Conservation (phyloP, 2,888 invertebrate species). For the Calephelis perditalis region DNA sequence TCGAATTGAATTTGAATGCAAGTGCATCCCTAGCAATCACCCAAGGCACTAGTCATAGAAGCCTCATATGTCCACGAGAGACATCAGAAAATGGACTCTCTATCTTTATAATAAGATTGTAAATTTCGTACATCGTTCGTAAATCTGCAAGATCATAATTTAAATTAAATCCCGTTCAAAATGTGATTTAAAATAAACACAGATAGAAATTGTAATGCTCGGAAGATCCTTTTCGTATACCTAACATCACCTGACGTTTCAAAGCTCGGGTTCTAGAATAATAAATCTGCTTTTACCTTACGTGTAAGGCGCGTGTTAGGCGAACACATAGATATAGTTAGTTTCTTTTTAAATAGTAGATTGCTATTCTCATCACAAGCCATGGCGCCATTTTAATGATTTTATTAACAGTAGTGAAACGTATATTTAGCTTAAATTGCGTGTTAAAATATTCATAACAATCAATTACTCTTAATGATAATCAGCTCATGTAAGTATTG, state of each 20-base stretch:
- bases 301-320: conserved; percentile 15
- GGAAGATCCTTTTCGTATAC: conserved; percentile 5
- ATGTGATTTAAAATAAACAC: conserved; percentile 6
- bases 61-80: background rate
- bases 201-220: conserved; percentile 1
- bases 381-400: no score
- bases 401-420: no score
- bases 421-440: no score
- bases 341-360: no score
- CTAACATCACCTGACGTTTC: conserved; percentile 24
- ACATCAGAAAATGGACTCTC: background rate
- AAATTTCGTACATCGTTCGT: background rate
- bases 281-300: conserved; percentile 29
- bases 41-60: conserved; percentile 7
- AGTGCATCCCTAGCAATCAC: conserved; percentile 12
- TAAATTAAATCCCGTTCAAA: background rate
- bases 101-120: background rate
- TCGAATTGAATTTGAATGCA: conserved; percentile 13
- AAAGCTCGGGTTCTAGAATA: conserved; percentile 25
- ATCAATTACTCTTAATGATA: no score
- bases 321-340: background rate
- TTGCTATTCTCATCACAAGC: no score
- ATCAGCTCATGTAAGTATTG: no score
- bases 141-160: conserved; percentile 1
- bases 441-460: no score